phyloP scores from a whole-genome alignment of 2,113 vertebrate species.

The Alectura lathami region DNA sequence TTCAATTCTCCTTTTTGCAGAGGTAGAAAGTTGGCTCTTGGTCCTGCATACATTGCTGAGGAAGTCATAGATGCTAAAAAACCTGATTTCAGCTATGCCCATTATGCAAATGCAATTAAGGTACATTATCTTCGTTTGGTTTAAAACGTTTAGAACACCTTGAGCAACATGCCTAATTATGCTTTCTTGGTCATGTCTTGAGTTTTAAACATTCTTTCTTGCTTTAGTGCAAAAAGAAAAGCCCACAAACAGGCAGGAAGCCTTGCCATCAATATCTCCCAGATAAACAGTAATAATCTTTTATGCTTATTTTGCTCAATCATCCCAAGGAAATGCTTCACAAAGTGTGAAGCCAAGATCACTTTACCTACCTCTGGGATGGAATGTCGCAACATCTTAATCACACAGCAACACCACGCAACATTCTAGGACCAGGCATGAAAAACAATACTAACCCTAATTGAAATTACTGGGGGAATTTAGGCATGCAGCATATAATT shows the following conservation, averaged over 20 bases:
- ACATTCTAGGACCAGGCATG: not conserved
- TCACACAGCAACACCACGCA: not conserved
- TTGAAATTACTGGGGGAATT: slow-evolving; percentile 55
- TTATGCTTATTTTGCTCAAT: not conserved
- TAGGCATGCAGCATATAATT: slow-evolving; percentile 57
- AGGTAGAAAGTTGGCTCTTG: slow-evolving; percentile 8
- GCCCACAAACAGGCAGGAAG: not conserved
- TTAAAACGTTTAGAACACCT: slow-evolving; percentile 61
- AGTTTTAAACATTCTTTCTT: not conserved
- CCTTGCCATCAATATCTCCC: not conserved
- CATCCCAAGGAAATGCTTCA: slow-evolving; percentile 5
- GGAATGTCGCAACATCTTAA: slow-evolving; percentile 14
- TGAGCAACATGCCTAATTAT: slow-evolving; percentile 46
- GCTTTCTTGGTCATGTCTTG: not conserved
- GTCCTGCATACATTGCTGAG: not conserved
- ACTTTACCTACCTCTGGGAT: slow-evolving; percentile 41
- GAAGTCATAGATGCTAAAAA: not conserved
- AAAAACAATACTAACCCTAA: slow-evolving; percentile 51
- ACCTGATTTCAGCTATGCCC: slow-evolving; percentile 44
- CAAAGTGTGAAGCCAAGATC: slow-evolving; percentile 1
- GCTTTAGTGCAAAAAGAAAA: not conserved
- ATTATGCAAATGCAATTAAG: slow-evolving; percentile 68
- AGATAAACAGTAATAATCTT: not conserved
- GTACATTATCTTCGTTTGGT: slow-evolving; percentile 48
- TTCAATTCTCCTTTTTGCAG: slow-evolving; percentile 23